Evolutionary conservation across 2,113 vertebrate species (phyloP).

Genomic region (Tonatia bakeri): DNA sequence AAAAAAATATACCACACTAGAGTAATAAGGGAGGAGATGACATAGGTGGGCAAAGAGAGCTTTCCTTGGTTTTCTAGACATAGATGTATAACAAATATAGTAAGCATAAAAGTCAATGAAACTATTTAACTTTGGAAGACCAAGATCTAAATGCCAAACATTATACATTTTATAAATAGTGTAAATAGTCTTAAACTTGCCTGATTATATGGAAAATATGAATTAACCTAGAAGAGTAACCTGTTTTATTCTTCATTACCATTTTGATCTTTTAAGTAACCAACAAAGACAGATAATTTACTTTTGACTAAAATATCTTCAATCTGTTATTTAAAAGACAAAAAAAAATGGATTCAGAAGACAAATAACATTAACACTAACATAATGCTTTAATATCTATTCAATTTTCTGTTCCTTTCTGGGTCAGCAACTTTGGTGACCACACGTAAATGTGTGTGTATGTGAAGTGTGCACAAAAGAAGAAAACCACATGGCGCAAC

Average conservation of each 20-base stretch:
- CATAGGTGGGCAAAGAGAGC: not conserved
- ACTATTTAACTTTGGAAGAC: not conserved
- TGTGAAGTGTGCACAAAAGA: not conserved
- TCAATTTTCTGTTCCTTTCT: not conserved
- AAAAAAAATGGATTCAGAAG: not conserved
- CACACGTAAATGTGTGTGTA: not conserved
- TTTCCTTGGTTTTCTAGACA: not conserved
- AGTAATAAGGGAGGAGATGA: not conserved
- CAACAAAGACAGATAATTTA: constrained; percentile 3
- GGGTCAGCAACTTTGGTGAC: not conserved
- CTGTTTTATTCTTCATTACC: not conserved
- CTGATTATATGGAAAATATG: not conserved
- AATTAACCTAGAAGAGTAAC: not conserved
- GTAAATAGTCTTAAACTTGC: not conserved
- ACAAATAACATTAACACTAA: not conserved
- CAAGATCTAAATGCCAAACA: not conserved
- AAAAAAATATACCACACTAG: not conserved
- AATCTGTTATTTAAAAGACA: not conserved
- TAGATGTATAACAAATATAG: not conserved
- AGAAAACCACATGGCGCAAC: rapidly evolving
- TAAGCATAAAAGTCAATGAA: not conserved
- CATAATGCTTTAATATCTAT: not conserved
- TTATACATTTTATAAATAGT: not conserved
- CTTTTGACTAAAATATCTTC: not conserved
- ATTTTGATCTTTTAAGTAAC: constrained; percentile 20